phyloP scores from a whole-genome alignment of 2,888 invertebrate species.

The Druceiella hillmani region DNA sequence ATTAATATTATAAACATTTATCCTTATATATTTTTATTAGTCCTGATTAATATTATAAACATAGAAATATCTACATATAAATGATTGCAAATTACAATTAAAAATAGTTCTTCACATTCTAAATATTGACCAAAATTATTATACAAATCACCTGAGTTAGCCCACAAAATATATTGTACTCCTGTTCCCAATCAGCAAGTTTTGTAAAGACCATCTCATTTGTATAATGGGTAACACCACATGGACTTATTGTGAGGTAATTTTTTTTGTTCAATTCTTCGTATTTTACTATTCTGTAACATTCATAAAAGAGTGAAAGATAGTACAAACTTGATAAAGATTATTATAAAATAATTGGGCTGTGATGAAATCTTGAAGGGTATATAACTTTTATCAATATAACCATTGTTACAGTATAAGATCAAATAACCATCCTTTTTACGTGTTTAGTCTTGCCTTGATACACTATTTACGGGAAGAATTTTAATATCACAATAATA shows the following conservation, averaged over 20 bases:
- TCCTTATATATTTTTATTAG: too few species aligned
- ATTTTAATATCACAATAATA: too few species aligned
- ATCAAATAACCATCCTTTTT: too few species aligned
- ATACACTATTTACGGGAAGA: too few species aligned
- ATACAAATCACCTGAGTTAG: constrained; percentile 57
- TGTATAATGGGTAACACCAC: constrained; percentile 76
- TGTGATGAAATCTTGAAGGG: neutral
- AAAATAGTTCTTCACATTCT: too few species aligned
- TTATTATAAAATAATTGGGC: constrained; percentile 6
- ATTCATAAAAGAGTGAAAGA: too few species aligned
- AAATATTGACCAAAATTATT: too few species aligned
- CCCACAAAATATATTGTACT: constrained; percentile 73
- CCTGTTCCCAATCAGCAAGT: constrained; percentile 73
- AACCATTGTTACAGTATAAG: constrained; percentile 5
- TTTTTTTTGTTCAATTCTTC: constrained; percentile 62
- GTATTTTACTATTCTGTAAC: constrained; percentile 67
- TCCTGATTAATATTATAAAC: neutral
- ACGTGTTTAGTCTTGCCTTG: too few species aligned
- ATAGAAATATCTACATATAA: neutral
- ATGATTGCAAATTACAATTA: neutral
- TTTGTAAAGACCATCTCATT: constrained; percentile 75
- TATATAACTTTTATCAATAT: neutral
- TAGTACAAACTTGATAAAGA: too few species aligned
- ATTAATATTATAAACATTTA: too few species aligned
- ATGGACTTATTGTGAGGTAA: constrained; percentile 75